A percentile compares a stretch with the other conserved stretches of the same genome.
Conservation (phyloP, 2,797 vertebrate species). For the Lacerta viridis region DNA sequence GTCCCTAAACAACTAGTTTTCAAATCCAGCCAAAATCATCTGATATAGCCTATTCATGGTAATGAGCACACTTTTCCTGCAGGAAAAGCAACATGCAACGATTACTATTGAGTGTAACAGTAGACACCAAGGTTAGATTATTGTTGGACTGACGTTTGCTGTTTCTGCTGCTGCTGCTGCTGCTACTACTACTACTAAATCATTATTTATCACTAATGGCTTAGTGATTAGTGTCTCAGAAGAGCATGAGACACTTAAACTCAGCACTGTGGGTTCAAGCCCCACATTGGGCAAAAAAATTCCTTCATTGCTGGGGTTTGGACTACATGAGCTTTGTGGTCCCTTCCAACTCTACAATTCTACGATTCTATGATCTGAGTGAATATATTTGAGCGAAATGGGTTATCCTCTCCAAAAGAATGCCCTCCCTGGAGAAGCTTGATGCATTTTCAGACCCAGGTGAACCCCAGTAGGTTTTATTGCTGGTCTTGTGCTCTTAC, state of each 20-base stretch:
- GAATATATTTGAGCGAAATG: not conserved
- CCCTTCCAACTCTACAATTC: too few relatives aligned
- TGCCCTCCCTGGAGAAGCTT: not conserved
- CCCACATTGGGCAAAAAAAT: too few relatives aligned
- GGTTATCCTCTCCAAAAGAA: not conserved
- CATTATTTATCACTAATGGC: too few relatives aligned
- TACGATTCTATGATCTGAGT: too few relatives aligned
- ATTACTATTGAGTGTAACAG: not conserved
- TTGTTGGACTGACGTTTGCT: not conserved
- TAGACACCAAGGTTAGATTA: too few relatives aligned
- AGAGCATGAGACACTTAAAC: not conserved
- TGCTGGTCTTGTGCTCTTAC: not conserved
- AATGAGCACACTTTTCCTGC: not conserved
- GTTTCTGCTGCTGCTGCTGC: not conserved
- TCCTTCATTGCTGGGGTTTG: too few relatives aligned
- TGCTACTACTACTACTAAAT: too few relatives aligned
- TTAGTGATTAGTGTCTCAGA: too few relatives aligned
- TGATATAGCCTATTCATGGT: not conserved
- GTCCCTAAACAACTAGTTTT: slow-evolving; percentile 4
- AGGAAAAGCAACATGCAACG: not conserved
- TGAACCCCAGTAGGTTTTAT: not conserved
- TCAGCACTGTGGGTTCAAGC: too few relatives aligned
- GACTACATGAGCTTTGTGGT: too few relatives aligned
- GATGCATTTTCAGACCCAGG: not conserved
- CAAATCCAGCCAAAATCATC: not conserved